phyloP scores from a whole-genome alignment of 1,140 invertebrate species.

The Apis mellifera region Amel_HAv3.1 CM009939.2:3681501-3682000 shows the following conservation, averaged over 20 bases:
- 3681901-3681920: no score
- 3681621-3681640: conserved; percentile 72
- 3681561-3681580: conserved; percentile 71
- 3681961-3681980: no score
- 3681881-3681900: no score
- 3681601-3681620: conserved; percentile 62
- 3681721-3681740: conserved; percentile 57
- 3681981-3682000: no score
- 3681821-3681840: no score
- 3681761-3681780: conserved; percentile 25
- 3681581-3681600: conserved; percentile 69
- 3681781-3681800: no score
- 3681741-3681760: conserved; percentile 8
- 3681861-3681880: no score
- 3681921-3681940: no score
- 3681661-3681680: conserved; percentile 77
- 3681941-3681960: no score
- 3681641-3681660: conserved; percentile 59
- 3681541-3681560: conserved; percentile 68
- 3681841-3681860: no score
- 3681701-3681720: conserved; percentile 70
- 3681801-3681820: no score
- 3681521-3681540: conserved; percentile 58
- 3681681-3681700: conserved; percentile 79
- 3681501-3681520: conserved; percentile 66